Evolutionary conservation across 1,140 invertebrate species (phyloP).

Genomic region (Zaprionus tsacasi): DNA sequence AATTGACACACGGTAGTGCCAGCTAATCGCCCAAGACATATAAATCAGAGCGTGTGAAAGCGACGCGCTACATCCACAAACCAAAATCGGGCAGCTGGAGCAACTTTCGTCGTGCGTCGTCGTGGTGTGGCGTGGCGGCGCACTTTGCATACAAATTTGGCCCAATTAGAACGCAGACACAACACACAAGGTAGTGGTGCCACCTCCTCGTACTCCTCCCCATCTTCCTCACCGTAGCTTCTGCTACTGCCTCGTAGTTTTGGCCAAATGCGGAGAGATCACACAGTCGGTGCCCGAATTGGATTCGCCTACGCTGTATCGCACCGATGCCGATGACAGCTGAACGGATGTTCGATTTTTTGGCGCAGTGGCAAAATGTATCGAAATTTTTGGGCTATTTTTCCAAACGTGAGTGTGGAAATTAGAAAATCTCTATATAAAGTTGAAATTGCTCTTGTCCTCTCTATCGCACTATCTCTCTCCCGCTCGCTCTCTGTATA

Average conservation of each 20-base stretch:
- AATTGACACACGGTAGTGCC: conserved; percentile 35
- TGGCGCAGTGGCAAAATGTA: conserved; percentile 33
- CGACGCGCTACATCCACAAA: conserved; percentile 47
- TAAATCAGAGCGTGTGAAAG: conserved; percentile 77
- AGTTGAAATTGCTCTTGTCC: background rate
- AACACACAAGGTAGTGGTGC: conserved; percentile 4
- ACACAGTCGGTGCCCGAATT: conserved; percentile 11
- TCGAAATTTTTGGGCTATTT: conserved; percentile 31
- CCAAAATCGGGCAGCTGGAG: conserved; percentile 50
- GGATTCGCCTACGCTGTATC: conserved; percentile 43
- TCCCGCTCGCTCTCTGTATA: background rate
- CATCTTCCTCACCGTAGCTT: background rate
- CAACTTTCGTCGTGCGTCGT: conserved; percentile 40
- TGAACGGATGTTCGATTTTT: conserved; percentile 59
- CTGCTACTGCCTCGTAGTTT: conserved; percentile 27
- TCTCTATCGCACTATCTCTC: background rate
- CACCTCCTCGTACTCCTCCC: background rate
- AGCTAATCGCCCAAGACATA: conserved; percentile 55
- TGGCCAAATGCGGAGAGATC: conserved; percentile 49
- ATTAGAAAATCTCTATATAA: conserved; percentile 21
- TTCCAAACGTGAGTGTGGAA: conserved; percentile 27
- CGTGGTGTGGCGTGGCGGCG: conserved; percentile 10
- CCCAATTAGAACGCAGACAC: conserved; percentile 59
- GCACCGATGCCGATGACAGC: conserved; percentile 35
- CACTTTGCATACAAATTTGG: conserved; percentile 76